phyloP scores from a whole-genome alignment of 2,113 vertebrate genomes.

The Thryonomys swinderianus region DNA sequence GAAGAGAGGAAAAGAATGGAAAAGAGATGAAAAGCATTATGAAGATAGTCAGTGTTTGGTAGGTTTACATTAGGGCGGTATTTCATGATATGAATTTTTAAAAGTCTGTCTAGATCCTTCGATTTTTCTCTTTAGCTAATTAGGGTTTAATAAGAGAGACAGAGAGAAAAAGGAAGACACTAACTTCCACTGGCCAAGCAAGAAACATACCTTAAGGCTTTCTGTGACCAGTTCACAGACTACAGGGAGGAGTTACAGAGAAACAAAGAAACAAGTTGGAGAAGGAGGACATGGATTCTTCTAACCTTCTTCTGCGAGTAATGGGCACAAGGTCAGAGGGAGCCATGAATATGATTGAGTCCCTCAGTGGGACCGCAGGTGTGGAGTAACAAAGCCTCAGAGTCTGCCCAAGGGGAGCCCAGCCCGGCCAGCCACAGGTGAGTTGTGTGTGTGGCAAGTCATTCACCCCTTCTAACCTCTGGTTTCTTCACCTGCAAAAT shows the following conservation, averaged over 20 bases:
- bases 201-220: not conserved
- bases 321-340: not conserved
- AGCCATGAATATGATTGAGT: not conserved
- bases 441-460: not conserved
- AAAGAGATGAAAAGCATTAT: not conserved
- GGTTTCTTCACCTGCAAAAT: not conserved
- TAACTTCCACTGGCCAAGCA: not conserved
- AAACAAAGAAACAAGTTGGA: not conserved
- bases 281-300: not conserved
- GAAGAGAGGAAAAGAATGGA: slow-evolving; percentile 3
- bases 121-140: not conserved
- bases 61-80: not conserved
- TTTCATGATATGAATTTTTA: not conserved
- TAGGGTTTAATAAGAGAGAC: not conserved
- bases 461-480: not conserved
- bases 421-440: too few species aligned
- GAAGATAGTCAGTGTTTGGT: not conserved
- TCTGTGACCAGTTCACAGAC: not conserved
- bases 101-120: not conserved
- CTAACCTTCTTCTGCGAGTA: too few species aligned
- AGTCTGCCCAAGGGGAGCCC: accelerated
- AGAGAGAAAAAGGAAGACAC: not conserved
- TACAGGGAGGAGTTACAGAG: not conserved
- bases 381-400: accelerated
- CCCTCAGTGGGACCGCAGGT: not conserved